Conservation (phyloP, 2,888 invertebrate genomes). For the Eupsilia transversa region DNA sequence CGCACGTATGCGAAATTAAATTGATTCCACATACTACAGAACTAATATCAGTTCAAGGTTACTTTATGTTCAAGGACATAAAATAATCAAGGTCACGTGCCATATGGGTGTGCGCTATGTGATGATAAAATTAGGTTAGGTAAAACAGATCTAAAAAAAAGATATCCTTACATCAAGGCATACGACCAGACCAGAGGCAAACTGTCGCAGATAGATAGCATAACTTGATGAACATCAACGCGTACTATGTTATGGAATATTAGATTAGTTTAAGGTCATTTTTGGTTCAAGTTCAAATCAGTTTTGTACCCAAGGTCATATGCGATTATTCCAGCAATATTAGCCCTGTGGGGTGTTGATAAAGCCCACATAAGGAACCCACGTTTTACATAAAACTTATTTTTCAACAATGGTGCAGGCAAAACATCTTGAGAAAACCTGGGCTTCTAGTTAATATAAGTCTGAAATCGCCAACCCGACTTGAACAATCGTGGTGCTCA, state of each 20-base stretch:
- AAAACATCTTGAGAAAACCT: too few species aligned
- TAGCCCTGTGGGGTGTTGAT: background rate
- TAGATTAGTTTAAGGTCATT: background rate
- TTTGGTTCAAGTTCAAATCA: background rate
- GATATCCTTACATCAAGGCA: slow-evolving; percentile 97
- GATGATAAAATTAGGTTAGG: too few species aligned
- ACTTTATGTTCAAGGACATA: too few species aligned
- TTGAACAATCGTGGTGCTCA: too few species aligned
- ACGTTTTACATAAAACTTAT: too few species aligned
- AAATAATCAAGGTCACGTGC: too few species aligned
- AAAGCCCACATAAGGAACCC: too few species aligned
- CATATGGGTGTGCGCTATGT: too few species aligned
- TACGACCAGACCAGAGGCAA: slow-evolving; percentile 94
- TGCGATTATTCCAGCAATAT: background rate
- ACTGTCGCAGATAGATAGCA: background rate
- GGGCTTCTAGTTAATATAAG: too few species aligned
- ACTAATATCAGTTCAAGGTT: too few species aligned
- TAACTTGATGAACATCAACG: background rate
- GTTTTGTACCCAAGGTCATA: background rate
- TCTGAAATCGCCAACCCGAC: too few species aligned
- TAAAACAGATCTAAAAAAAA: background rate
- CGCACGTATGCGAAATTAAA: slow-evolving; percentile 33
- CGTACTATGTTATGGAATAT: background rate
- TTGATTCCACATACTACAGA: slow-evolving; percentile 29
- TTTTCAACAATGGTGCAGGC: too few species aligned